Percentiles rank a stretch among this genome's conserved stretches.
phyloP scores from a whole-genome alignment of 1,140 invertebrate genomes.

The Halotydeus destructor region DNA sequence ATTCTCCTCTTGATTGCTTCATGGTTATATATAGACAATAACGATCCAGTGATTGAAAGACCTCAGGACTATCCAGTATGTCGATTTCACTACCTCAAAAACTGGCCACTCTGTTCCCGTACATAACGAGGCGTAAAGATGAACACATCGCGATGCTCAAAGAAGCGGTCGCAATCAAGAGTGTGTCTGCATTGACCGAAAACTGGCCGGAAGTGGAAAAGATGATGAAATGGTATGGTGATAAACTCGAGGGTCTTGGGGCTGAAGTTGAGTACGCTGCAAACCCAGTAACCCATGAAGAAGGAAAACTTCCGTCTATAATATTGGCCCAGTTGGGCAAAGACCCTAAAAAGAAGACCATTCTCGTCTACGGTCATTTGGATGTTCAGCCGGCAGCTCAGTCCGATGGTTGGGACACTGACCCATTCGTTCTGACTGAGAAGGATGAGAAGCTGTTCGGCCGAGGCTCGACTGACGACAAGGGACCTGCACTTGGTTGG shows the following conservation, averaged over 20 bases:
- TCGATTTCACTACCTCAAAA: too few relatives aligned
- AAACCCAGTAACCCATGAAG: conserved; percentile 37
- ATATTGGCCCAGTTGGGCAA: conserved; percentile 61
- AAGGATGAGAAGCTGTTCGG: conserved; percentile 78
- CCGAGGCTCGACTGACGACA: conserved; percentile 80
- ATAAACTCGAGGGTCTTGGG: conserved; percentile 56
- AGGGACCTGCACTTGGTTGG: conserved; percentile 62
- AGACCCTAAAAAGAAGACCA: conserved; percentile 54
- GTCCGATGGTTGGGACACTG: conserved; percentile 83
- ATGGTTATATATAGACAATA: too few relatives aligned
- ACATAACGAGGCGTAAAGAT: too few relatives aligned
- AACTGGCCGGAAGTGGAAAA: conserved; percentile 43
- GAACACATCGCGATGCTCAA: conserved; percentile 55
- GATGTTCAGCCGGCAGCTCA: conserved; percentile 86
- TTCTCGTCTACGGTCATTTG: conserved; percentile 88
- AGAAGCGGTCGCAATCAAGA: conserved; percentile 78
- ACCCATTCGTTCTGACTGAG: conserved; percentile 75
- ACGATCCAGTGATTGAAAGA: too few relatives aligned
- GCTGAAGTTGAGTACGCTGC: conserved; percentile 46
- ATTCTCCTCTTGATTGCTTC: too few relatives aligned
- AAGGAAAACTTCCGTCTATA: conserved; percentile 82
- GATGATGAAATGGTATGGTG: conserved; percentile 56
- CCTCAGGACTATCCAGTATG: too few relatives aligned
- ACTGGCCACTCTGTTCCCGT: too few relatives aligned
- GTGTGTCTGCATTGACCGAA: conserved; percentile 78